phyloP scores from a whole-genome alignment of 2,888 invertebrate species.

The Acrocyrtus sp. region DNA sequence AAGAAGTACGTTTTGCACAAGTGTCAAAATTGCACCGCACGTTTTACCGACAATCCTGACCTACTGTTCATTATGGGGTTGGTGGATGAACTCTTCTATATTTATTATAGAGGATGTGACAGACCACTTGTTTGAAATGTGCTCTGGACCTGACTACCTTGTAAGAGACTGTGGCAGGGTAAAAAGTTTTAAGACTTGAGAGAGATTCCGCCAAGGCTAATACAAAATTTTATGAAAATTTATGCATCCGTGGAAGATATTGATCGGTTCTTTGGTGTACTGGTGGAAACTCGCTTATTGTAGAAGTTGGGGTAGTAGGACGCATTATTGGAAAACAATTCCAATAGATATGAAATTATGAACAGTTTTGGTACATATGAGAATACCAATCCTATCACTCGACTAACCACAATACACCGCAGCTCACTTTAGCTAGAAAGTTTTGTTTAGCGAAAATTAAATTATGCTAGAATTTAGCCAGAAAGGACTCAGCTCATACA shows the following conservation, averaged over 20 bases:
- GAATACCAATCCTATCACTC: conserved; percentile 67
- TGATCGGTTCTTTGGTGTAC: conserved; percentile 71
- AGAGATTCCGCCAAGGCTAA: conserved; percentile 66
- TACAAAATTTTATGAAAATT: conserved; percentile 65
- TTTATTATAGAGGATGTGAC: conserved; percentile 69
- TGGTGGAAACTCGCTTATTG: conserved; percentile 71
- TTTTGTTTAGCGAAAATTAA: conserved; percentile 67
- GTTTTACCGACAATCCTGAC: conserved; percentile 70
- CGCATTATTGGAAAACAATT: conserved; percentile 72
- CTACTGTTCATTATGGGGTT: conserved; percentile 64
- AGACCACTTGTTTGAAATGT: conserved; percentile 70
- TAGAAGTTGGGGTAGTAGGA: conserved; percentile 69
- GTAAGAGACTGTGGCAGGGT: too few species aligned
- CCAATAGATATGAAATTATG: conserved; percentile 68
- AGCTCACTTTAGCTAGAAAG: conserved; percentile 82
- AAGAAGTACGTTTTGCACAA: conserved; percentile 66
- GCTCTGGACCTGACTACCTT: too few species aligned
- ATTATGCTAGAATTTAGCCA: conserved; percentile 71
- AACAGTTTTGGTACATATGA: conserved; percentile 73
- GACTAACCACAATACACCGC: conserved; percentile 73
- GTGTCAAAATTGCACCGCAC: conserved; percentile 67
- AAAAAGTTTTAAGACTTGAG: too few species aligned
- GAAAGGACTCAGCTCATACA: conserved; percentile 69
- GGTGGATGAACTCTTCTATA: conserved; percentile 68
- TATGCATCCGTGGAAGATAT: conserved; percentile 71